These are phyloP conservation scores for Columba janthina DNA, from an alignment of 2,113 vertebrate species.

Conservation along the genomic window DNA sequence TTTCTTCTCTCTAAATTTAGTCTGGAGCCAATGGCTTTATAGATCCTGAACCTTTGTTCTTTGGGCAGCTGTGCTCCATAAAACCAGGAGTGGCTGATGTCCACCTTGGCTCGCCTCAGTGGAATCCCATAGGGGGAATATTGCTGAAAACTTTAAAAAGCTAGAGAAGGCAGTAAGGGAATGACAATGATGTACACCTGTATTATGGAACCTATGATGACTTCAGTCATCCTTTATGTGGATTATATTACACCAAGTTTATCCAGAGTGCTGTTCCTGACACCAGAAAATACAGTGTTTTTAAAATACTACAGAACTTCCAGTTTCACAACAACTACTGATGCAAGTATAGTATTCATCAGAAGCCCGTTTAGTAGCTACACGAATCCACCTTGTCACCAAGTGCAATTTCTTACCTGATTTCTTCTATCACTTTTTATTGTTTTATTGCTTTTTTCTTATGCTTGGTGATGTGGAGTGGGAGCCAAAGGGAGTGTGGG, in stretches of 20 bases:
- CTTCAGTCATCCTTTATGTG: not conserved
- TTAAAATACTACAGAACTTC: not conserved
- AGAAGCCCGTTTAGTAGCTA: not conserved
- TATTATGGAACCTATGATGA: not conserved
- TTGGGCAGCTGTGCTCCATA: not conserved
- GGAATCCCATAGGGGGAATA: not conserved
- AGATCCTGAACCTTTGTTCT: not conserved
- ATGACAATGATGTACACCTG: fast-evolving
- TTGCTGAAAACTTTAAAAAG: not conserved
- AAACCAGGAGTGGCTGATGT: not conserved
- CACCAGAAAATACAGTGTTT: not conserved
- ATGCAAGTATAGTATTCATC: not conserved
- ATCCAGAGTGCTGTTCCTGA: not conserved
- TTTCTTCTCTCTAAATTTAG: not conserved
- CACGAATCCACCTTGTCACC: not conserved
- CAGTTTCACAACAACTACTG: not conserved
- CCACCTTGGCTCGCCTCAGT: not conserved
- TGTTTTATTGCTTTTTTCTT: not conserved
- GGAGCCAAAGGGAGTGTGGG: not conserved
- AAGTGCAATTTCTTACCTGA: not conserved
- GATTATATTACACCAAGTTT: not conserved
- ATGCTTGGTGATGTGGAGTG: not conserved
- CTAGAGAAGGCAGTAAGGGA: not conserved
- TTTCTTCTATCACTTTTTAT: not conserved
- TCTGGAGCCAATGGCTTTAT: not conserved